Evolutionary conservation across 2,797 vertebrate genomes (phyloP), one percentile per base, ranked within the genome.

Genomic region (Alauda arvensis): DNA sequence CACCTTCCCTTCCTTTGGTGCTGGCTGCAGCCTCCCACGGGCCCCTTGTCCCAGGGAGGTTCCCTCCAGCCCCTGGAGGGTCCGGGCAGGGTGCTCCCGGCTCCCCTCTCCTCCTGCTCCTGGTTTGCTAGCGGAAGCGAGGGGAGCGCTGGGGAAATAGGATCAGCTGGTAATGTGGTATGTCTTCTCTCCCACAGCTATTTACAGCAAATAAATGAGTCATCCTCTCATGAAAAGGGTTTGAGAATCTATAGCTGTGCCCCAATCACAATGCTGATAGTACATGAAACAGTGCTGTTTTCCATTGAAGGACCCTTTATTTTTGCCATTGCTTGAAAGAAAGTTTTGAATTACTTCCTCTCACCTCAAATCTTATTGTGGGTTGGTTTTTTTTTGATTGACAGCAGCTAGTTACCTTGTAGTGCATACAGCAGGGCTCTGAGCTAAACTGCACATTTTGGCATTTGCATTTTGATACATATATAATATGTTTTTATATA

Each of bases 161-260:
- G 98, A 97, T 97, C 97, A 98, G 97, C 97, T 98, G 98, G 98
- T 98, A 95, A 97, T 97, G 97, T 96, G 98, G 98, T 98, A 97
- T 96, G 94, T 97, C 97, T 96, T 93, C 97, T 94, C 70, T 95
- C 55, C 90, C 94, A 74, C 95, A 96, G 91, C 91, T 96, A 92
- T 97, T 96, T 93, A 94, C 83, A 92, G 93, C 95, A 93, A 95
- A 95, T 93, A 92, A 83, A 90, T 95, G 96, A 96, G 84, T 97
- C 87, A 91, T 95, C 87, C 45, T 31, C 88, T 89, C 68, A 92
- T 93, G 79, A 26, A 87, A 94, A 89, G 78, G 88, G 85, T 89
- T 92, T 89, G 88, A 90, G 94, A 90, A 89, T 94, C 84, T 95
- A 77, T 90, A 90, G 90, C 91, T 91, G 81, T 95, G 86, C 91